Evolutionary conservation across 2,888 invertebrate genomes (phyloP).

Genomic region (Lithophane semibrunnea): DNA sequence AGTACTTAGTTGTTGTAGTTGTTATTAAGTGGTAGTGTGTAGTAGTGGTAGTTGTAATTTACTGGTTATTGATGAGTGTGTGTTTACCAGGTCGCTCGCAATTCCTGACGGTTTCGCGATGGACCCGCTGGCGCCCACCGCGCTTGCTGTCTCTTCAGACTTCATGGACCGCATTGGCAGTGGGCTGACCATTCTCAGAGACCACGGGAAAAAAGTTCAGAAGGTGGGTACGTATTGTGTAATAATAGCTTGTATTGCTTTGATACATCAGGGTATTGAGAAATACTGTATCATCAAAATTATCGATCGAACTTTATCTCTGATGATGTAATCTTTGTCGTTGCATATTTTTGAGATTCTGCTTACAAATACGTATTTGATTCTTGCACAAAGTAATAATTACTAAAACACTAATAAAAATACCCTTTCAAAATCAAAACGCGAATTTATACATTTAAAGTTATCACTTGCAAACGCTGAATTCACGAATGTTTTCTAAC

Average conservation of each 20-base stretch:
- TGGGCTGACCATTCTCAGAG: constrained; percentile 84
- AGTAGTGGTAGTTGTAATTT: no score
- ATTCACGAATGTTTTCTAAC: background rate
- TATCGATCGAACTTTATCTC: background rate
- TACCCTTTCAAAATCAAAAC: background rate
- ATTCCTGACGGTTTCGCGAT: constrained; percentile 88
- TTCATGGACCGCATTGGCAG: constrained; percentile 88
- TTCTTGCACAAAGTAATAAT: background rate
- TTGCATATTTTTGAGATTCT: background rate
- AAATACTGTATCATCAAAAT: constrained; percentile 5
- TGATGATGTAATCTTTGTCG: constrained; percentile 4
- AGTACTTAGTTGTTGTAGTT: background rate
- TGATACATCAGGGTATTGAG: background rate
- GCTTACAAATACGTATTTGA: background rate
- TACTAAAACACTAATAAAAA: background rate
- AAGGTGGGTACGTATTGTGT: constrained; percentile 76
- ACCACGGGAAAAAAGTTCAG: constrained; percentile 87
- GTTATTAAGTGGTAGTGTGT: background rate
- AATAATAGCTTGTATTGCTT: constrained; percentile 33
- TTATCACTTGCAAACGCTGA: background rate
- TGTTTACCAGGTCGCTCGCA: constrained; percentile 83
- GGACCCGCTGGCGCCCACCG: constrained; percentile 87
- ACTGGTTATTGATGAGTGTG: constrained; percentile 25
- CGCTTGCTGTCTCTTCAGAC: constrained; percentile 86
- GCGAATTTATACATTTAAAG: background rate